phyloP scores from a whole-genome alignment of 64 coral and sea anemone species.

The Actinia tenebrosa region DNA sequence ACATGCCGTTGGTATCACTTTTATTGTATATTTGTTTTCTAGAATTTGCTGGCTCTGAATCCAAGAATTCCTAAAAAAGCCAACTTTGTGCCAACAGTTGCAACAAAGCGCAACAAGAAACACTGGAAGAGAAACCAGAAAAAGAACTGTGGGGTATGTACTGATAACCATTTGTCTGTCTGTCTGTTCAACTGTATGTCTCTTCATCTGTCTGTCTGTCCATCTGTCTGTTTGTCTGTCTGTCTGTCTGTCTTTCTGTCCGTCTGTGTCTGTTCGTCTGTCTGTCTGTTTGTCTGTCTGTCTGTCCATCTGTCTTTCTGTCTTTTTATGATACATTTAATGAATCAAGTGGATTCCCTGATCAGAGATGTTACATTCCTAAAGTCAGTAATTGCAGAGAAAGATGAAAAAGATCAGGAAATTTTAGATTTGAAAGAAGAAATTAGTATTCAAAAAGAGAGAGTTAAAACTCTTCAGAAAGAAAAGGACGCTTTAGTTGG shows the following conservation, averaged over 20 bases:
- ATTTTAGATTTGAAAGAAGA: too few species aligned
- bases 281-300: neutral
- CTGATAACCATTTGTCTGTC: neutral
- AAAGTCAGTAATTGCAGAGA: too few species aligned
- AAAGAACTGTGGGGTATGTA: slow-evolving; percentile 79
- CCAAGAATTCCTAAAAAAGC: slow-evolving; percentile 84
- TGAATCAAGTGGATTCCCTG: too few species aligned
- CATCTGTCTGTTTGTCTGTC: neutral
- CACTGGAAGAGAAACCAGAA: slow-evolving; percentile 86
- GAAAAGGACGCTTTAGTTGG: too few species aligned
- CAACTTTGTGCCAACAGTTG: slow-evolving; percentile 66
- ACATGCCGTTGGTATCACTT: neutral
- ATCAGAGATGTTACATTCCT: too few species aligned
- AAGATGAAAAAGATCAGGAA: too few species aligned
- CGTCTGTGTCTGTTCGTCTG: neutral
- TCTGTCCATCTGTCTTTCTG: neutral
- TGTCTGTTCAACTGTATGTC: neutral
- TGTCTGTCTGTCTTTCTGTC: neutral
- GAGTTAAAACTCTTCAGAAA: too few species aligned
- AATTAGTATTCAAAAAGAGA: too few species aligned
- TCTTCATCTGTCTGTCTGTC: neutral
- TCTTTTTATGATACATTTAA: neutral
- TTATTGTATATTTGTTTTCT: slow-evolving; percentile 9
- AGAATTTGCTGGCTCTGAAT: slow-evolving; percentile 84
- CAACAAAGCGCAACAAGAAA: slow-evolving; percentile 75